Conservation (phyloP, 1,140 invertebrate species). For the Drosophila orena region DNA sequence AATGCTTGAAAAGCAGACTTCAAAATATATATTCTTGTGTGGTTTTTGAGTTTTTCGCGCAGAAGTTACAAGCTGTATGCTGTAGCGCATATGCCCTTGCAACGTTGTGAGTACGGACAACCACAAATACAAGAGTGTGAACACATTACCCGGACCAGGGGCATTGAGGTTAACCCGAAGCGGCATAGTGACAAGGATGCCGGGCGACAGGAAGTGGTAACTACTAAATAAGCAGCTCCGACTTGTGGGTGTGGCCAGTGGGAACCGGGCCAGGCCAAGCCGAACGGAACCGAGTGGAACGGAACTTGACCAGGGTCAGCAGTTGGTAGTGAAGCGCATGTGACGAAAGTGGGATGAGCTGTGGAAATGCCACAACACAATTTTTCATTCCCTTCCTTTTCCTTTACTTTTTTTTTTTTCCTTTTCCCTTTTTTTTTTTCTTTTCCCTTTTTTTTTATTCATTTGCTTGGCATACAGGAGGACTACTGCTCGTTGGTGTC, state of each 20-base stretch:
- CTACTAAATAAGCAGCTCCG: slow-evolving; percentile 56
- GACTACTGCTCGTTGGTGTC: slow-evolving; percentile 5
- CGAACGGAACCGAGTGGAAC: slow-evolving; percentile 33
- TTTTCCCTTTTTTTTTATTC: not conserved
- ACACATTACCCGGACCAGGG: slow-evolving; percentile 35
- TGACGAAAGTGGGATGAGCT: slow-evolving; percentile 67
- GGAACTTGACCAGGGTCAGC: slow-evolving; percentile 43
- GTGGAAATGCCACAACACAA: slow-evolving; percentile 30
- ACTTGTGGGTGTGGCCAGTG: slow-evolving; percentile 43
- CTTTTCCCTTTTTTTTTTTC: not conserved
- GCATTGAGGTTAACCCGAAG: slow-evolving; percentile 44
- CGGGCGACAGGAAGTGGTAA: slow-evolving; percentile 56
- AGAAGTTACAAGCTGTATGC: not conserved
- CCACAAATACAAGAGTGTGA: slow-evolving; percentile 54
- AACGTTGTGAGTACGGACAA: not conserved
- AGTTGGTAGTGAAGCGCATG: slow-evolving; percentile 35
- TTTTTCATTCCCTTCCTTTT: slow-evolving; percentile 6
- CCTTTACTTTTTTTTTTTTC: no score
- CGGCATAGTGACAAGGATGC: slow-evolving; percentile 42
- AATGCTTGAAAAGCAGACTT: no score
- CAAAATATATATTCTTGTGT: no score
- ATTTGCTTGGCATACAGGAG: slow-evolving; percentile 25
- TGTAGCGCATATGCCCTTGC: slow-evolving; percentile 4
- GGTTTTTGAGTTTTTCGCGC: no score
- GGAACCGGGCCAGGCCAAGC: slow-evolving; percentile 14